Percentiles rank a stretch among this genome's conserved stretches.
Conservation (phyloP, 2,888 invertebrate species). For the Philereme transversata region DNA sequence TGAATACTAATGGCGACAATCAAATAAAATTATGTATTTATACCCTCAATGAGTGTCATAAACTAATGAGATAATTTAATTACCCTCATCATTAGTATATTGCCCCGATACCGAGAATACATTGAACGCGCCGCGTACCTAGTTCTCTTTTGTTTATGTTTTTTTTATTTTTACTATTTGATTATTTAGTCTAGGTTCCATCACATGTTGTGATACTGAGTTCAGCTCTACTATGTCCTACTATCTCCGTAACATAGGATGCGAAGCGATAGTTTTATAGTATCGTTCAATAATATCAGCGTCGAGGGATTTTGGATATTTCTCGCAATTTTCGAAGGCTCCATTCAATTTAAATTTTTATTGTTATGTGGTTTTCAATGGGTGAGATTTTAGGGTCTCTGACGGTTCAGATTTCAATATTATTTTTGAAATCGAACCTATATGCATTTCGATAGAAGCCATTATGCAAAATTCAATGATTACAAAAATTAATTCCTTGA, state of each 20-base stretch:
- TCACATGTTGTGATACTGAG: neutral
- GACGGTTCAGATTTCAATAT: neutral
- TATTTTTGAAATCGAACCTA: neutral
- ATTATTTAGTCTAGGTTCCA: neutral
- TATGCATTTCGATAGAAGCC: no score
- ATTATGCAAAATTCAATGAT: no score
- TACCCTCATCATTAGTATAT: no score
- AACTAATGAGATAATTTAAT: no score
- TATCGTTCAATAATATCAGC: slow-evolving; percentile 25
- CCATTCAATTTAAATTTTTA: slow-evolving; percentile 21
- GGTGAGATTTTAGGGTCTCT: neutral
- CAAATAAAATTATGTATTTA: no score
- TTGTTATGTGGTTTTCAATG: slow-evolving; percentile 7
- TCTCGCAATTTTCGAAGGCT: slow-evolving; percentile 10
- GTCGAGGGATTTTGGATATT: slow-evolving; percentile 11
- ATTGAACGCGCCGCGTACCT: no score
- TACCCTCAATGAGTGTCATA: no score
- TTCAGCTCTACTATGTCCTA: slow-evolving; percentile 6
- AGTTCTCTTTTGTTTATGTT: no score
- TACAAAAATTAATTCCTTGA: no score
- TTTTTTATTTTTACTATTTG: neutral
- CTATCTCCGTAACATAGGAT: slow-evolving; percentile 18
- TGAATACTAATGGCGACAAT: no score
- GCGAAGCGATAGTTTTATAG: slow-evolving; percentile 29
- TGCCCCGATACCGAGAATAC: no score